phyloP scores from a whole-genome alignment of 2,888 invertebrate genomes.

The Acanthosepion lycidas region DNA sequence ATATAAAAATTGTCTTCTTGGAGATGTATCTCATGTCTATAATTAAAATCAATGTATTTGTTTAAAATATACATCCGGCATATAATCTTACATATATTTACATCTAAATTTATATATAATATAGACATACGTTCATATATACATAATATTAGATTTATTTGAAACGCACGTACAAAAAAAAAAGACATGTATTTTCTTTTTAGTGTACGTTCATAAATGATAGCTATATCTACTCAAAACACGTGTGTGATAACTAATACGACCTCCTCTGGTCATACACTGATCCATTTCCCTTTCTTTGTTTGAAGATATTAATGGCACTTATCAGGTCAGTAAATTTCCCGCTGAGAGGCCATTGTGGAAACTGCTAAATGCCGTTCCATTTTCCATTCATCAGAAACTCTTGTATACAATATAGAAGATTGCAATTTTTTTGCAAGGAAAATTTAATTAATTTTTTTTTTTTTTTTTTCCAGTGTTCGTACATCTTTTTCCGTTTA shows the following conservation, averaged over 20 bases:
- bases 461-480: too few relatives aligned
- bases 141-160: not conserved
- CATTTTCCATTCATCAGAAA: not conserved
- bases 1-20: too few relatives aligned
- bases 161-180: not conserved
- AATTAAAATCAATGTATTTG: too few relatives aligned
- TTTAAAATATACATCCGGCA: too few relatives aligned
- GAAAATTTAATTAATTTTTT: too few relatives aligned
- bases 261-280: not conserved
- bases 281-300: not conserved
- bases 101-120: too few relatives aligned
- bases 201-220: not conserved
- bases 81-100: too few relatives aligned
- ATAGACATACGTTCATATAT: too few relatives aligned
- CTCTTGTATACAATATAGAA: not conserved
- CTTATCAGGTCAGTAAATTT: conserved; percentile 9
- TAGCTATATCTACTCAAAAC: not conserved
- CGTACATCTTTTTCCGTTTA: too few relatives aligned
- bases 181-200: not conserved
- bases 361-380: not conserved
- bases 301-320: not conserved
- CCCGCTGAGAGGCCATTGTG: not conserved
- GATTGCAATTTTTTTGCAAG: too few relatives aligned
- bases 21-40: too few relatives aligned
- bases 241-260: not conserved